Base-by-base conservation (phyloP, 2,797 vertebrate species). In the Dipus sagitta region DNA sequence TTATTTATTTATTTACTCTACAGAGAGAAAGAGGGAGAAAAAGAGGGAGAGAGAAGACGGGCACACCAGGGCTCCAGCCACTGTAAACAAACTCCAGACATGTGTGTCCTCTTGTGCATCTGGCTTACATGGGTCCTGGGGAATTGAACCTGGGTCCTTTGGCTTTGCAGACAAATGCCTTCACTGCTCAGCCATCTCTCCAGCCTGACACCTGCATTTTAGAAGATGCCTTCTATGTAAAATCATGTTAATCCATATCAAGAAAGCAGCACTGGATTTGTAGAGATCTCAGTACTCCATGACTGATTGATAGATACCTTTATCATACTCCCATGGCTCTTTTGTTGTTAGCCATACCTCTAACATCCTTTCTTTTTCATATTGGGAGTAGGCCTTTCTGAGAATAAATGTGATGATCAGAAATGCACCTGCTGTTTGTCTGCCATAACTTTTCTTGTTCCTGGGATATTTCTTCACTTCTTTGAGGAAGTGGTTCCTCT, bases 271-370 rank as follows among this genome's bases (percentile, higher is more conserved):
- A 30, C 64, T 10, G 3, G 67, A 58, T 92, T 54, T 78, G 8
- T 38, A 47, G 67, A 47, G 68, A 38, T 26, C 17, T 54, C 15
- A 42, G 3, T 18, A 38, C 7, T 14, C 70, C 6, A 6, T 26
- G 58, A 65, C 84, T 84, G 62, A 77, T 78, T 80, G 88, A 78
- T n/a, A 71, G 21, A 70, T 86, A 83, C 80, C n/a, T 85, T 58
- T 23, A 24, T 30, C 65, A 78, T 30, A 70, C 34, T 80, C 3
- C 70, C 58, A 65, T 88, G 76, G 77, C 23, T 62, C 82, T 32
- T 88, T 76, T 87, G 26, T 68, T 86, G 47, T 72, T 72, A 81
- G 13, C 20, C 34, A 26, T 72, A 85, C 34, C 11, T 92, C 81
- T 38, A 85, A 79, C 64, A 23, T 76, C 5, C 76, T 94, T 94